Conservation (phyloP, 2,888 invertebrate species). For the Drosophila fulvimacula region DNA sequence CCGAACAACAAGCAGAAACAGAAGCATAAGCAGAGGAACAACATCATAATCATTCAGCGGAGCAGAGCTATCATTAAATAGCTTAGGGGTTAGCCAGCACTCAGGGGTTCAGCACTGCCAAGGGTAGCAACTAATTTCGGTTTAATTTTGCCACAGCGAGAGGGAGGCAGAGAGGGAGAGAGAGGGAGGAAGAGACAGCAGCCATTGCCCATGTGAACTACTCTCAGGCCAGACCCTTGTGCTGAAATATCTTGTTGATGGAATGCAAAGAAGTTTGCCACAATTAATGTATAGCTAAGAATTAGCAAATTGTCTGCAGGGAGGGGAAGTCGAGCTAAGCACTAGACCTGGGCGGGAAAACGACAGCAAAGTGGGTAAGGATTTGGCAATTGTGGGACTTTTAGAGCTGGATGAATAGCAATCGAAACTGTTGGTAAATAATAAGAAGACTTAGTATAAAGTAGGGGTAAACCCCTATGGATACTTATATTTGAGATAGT, state of each 20-base stretch:
- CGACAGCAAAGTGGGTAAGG: neutral
- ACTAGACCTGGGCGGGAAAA: neutral
- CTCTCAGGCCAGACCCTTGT: constrained; percentile 3
- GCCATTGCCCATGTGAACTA: constrained; percentile 10
- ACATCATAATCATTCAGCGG: constrained; percentile 34
- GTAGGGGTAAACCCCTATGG: neutral
- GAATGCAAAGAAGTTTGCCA: constrained; percentile 14
- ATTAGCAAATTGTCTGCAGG: neutral
- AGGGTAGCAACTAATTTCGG: constrained; percentile 24
- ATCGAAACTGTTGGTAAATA: neutral
- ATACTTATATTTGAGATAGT: neutral
- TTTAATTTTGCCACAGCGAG: neutral
- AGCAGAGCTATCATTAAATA: constrained; percentile 25
- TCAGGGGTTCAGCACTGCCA: constrained; percentile 16
- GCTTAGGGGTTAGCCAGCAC: constrained; percentile 26
- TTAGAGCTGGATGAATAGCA: neutral
- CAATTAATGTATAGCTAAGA: constrained; percentile 39
- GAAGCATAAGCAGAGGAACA: constrained; percentile 1
- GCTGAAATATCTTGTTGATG: neutral
- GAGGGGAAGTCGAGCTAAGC: neutral
- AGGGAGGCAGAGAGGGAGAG: neutral
- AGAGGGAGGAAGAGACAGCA: constrained; percentile 4
- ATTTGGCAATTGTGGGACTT: neutral
- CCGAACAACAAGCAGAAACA: constrained; percentile 18
- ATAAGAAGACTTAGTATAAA: neutral